These are phyloP conservation scores for Brachirus orientalis DNA, from an alignment of 2,113 vertebrate species.

Conservation along the genomic window DNA sequence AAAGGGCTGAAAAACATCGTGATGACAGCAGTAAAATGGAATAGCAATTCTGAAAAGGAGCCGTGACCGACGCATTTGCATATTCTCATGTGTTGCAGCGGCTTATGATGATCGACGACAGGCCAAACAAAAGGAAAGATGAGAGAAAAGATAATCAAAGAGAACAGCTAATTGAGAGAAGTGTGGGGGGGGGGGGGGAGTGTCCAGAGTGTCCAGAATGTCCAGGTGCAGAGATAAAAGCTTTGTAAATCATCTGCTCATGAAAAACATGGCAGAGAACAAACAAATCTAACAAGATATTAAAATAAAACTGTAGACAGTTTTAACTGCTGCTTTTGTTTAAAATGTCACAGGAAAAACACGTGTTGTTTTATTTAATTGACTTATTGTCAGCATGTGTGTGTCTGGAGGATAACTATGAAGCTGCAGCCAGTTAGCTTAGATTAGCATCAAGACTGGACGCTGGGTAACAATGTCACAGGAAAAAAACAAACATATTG, in stretches of 20 bases:
- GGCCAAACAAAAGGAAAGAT: conserved; percentile 64
- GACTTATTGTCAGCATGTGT: no score
- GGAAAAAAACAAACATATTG: no score
- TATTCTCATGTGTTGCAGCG: conserved; percentile 51
- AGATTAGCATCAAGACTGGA: no score
- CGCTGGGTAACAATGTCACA: no score
- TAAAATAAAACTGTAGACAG: conserved; percentile 5
- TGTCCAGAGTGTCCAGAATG: conserved; percentile 54
- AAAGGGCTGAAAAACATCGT: conserved; percentile 55
- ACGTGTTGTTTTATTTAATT: no score
- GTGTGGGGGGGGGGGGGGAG: conserved; percentile 10
- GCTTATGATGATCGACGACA: conserved; percentile 25
- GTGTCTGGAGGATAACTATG: no score
- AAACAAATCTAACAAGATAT: conserved; percentile 12
- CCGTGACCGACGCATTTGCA: conserved; percentile 58
- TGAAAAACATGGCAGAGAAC: conserved; percentile 18
- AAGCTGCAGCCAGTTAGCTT: no score
- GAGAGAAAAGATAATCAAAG: conserved; percentile 74
- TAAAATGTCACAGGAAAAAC: background rate
- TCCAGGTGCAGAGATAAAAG: conserved; percentile 68
- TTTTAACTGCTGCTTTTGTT: conserved; percentile 15
- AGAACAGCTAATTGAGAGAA: conserved; percentile 54
- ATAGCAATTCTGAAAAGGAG: conserved; percentile 56
- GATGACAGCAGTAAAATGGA: conserved; percentile 56
- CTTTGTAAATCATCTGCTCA: conserved; percentile 34